Conservation (phyloP, 2,113 vertebrate species). For the Athene cunicularia region DNA sequence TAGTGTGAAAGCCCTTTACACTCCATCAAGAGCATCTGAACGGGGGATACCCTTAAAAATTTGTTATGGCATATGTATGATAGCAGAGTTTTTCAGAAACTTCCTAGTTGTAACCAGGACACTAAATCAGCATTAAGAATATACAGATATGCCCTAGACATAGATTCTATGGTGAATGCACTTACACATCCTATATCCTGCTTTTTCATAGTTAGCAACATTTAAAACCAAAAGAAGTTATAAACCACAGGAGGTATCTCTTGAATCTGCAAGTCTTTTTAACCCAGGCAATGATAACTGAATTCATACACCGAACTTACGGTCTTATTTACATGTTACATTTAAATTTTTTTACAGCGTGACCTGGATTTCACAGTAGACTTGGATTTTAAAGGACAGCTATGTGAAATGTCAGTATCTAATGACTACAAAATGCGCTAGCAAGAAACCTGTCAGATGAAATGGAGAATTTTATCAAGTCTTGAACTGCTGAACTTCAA, state of each 20-base stretch:
- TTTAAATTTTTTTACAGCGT: conserved; percentile 79
- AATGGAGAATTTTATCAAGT: conserved; percentile 40
- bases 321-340: not conserved
- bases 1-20: not conserved
- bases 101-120: not conserved
- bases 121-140: not conserved
- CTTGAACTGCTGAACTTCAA: conserved; percentile 64
- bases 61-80: not conserved
- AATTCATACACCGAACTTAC: not conserved
- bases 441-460: conserved; percentile 17
- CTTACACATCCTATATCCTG: not conserved
- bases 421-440: conserved; percentile 99
- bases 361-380: conserved; percentile 97
- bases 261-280: not conserved
- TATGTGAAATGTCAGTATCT: conserved; percentile 92
- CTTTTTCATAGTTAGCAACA: not conserved
- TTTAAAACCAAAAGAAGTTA: not conserved
- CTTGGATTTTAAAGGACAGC: conserved; percentile 98
- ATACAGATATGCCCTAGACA: not conserved
- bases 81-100: not conserved
- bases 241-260: not conserved
- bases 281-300: not conserved
- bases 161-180: not conserved
- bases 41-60: not conserved
- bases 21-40: not conserved